Base-by-base conservation (phyloP, 1,140 invertebrate genomes). In the Aricia agestis region DNA sequence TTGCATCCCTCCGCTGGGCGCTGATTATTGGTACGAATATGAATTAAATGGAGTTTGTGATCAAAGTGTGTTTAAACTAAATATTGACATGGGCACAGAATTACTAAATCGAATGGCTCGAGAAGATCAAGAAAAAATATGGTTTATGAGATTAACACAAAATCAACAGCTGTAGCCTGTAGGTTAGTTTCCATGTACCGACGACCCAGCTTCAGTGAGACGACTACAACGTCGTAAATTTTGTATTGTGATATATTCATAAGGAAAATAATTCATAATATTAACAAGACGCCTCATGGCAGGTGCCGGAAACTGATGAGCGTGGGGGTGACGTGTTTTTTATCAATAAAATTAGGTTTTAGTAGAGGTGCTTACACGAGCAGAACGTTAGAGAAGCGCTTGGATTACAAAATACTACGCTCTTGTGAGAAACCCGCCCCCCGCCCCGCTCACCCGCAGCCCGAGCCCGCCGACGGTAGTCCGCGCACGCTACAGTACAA, bases 401-500 rank as follows among this genome's bases (percentile, higher is more conserved):
- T 52, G 45, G 9, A 52, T 36, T 36, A 52, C 10, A 15, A 52
- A 15, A 52, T 15, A 13, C 45, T 52, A 52, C 45, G 9, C 13
- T 36, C 36, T 52, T 13, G 45, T 52, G 45, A 36, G 36, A 36
- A n/a, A 63, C 59, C 6, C 1, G 59, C 59, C 19, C 7, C 18
- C n/a, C 42, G 15, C 63, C 41, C 42, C 17, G 18, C 19, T 31
- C 18, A 31, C 7, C 25, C 32, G 15, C 25, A 71, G 63, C 19
- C 61, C 15, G 41, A 18, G 36, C 19, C 71, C 72, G 63, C 17
- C 57, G 45, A 36, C 1, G 5, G 63, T 63, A 69, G 59, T 42
- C 65, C 70, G 69, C 68, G 31, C 72, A 71, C 70, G 63, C 61
- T 66, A 25, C 72, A 59, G 7, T 59, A 59, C 59, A 63, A 63